Evolutionary conservation across 1,140 invertebrate species (phyloP).

Genomic region (Sinonovacula constricta): DNA sequence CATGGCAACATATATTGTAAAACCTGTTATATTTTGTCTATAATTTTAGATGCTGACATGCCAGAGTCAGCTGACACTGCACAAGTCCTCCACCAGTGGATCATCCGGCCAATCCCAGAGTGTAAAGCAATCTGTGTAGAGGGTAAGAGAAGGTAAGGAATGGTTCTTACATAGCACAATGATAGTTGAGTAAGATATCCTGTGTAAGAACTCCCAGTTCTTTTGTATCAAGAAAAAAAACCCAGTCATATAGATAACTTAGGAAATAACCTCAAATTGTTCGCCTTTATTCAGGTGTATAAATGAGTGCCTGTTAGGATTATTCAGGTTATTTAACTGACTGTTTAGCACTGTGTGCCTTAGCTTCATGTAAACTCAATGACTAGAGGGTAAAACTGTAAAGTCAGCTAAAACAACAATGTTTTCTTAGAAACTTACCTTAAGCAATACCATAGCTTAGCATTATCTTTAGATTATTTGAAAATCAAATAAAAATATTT

Average conservation of each 20-base stretch:
- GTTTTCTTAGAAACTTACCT: no score
- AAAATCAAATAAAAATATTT: no score
- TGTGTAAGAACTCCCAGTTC: neutral
- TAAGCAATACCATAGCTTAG: no score
- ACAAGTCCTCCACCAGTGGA: slow-evolving; percentile 25
- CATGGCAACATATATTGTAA: neutral
- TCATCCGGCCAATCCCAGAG: slow-evolving; percentile 30
- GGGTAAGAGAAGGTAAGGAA: slow-evolving; percentile 30
- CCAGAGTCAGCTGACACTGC: neutral
- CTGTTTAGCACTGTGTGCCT: no score
- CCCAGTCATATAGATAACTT: neutral
- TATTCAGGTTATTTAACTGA: no score
- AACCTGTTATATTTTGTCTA: neutral
- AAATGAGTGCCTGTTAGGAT: no score
- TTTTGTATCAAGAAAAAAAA: neutral
- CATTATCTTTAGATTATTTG: no score
- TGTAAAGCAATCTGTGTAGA: slow-evolving; percentile 27
- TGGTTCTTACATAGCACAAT: neutral
- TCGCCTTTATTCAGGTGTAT: neutral
- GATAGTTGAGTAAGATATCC: neutral
- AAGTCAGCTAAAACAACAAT: no score
- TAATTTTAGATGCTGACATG: neutral
- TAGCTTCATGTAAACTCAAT: no score
- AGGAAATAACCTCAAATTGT: neutral
- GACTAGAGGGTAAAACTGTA: no score